phyloP scores from a whole-genome alignment of 2,797 vertebrate genomes.

The Lepus oiostolus region DNA sequence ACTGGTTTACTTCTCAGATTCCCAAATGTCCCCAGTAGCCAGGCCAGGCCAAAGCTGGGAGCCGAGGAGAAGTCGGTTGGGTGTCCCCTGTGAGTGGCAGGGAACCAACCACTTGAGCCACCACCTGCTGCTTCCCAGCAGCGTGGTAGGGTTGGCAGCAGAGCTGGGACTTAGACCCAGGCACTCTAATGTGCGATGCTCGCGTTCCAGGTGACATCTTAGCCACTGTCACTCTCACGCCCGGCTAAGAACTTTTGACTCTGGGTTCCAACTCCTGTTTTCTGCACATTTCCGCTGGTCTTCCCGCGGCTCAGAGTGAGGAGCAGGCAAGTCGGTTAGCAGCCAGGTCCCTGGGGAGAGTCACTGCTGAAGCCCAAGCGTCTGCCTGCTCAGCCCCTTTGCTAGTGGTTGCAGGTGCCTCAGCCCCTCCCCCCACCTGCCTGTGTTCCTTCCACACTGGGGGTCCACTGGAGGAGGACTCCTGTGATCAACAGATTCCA shows the following conservation, averaged over 20 bases:
- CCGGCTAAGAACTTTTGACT: not conserved
- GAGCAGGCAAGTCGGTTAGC: not conserved
- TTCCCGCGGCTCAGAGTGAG: not conserved
- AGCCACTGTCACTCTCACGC: too few species aligned
- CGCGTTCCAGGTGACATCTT: too few species aligned
- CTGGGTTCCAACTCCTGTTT: not conserved
- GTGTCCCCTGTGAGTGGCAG: too few species aligned
- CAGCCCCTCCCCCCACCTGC: not conserved
- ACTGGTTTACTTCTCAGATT: too few species aligned
- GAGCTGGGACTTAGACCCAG: too few species aligned
- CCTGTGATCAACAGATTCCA: not conserved
- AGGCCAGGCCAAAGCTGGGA: too few species aligned
- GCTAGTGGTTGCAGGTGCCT: rapidly evolving
- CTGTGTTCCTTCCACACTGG: rapidly evolving
- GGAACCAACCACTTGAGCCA: too few species aligned
- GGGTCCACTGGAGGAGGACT: not conserved
- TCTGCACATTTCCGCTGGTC: not conserved
- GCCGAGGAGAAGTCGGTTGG: too few species aligned
- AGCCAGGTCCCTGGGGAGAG: not conserved
- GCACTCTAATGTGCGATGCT: too few species aligned
- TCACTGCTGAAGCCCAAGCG: not conserved
- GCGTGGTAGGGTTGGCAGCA: too few species aligned
- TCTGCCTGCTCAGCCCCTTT: not conserved
- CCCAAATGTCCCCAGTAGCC: too few species aligned
- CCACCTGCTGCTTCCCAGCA: too few species aligned